phyloP scores from a whole-genome alignment of 2,888 invertebrate genomes.

The Eucera pruinosa region DNA sequence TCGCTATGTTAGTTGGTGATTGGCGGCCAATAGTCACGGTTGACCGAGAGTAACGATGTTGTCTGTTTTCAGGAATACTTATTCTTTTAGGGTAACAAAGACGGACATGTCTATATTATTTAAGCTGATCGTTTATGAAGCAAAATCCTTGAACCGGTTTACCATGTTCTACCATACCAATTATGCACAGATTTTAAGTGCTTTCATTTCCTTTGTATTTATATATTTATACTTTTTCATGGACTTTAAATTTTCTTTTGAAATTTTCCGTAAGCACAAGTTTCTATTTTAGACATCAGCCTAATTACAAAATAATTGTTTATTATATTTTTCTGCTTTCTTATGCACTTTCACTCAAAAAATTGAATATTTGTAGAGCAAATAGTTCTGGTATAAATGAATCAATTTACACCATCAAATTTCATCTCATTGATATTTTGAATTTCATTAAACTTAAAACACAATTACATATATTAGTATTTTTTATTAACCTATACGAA shows the following conservation, averaged over 20 bases:
- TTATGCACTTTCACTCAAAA: no score
- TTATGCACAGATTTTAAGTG: background rate
- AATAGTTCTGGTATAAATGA: no score
- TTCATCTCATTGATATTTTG: no score
- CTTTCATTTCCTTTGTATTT: background rate
- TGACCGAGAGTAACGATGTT: constrained; percentile 72
- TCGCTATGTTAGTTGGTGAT: constrained; percentile 71
- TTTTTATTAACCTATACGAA: no score
- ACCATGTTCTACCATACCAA: background rate
- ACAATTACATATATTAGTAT: no score
- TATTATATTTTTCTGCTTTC: no score
- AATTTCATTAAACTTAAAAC: background rate
- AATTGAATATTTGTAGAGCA: no score
- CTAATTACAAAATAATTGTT: no score
- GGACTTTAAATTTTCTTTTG: no score
- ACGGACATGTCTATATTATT: constrained; percentile 7
- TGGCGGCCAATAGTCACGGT: constrained; percentile 80
- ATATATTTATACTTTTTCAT: background rate
- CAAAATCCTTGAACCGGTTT: constrained; percentile 23
- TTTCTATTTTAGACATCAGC: no score
- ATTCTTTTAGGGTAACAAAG: constrained; percentile 28
- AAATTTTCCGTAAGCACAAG: no score
- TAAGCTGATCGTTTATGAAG: background rate
- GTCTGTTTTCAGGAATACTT: constrained; percentile 42
- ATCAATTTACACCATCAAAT: no score